Conservation (phyloP, 2,113 vertebrate species). For the Cygnus atratus region DNA sequence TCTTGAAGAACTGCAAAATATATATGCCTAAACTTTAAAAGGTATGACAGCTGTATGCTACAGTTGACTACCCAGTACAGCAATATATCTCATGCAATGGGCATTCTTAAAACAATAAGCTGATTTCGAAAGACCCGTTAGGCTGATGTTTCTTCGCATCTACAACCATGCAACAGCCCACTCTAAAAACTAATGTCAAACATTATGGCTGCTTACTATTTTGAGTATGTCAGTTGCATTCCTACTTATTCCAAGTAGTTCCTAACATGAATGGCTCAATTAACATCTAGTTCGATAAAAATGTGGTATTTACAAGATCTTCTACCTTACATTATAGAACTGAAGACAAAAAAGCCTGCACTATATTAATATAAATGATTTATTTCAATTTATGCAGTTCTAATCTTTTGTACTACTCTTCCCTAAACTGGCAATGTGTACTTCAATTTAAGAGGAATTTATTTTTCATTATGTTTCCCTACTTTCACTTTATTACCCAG, state of each 20-base stretch:
- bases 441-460: slow-evolving; percentile 60
- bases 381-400: not conserved
- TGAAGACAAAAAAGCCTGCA: not conserved
- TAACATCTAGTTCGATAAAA: not conserved
- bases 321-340: not conserved
- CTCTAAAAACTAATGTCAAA: not conserved
- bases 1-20: not conserved
- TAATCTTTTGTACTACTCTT: not conserved
- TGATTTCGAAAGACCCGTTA: not conserved
- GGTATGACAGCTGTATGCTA: not conserved
- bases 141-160: not conserved
- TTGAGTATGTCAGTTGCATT: not conserved
- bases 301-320: not conserved
- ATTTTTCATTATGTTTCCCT: slow-evolving; percentile 81
- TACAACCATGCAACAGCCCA: not conserved
- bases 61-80: no score
- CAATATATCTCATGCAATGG: not conserved
- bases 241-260: not conserved
- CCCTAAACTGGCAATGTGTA: not conserved
- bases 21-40: not conserved
- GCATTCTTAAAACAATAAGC: not conserved
- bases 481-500: slow-evolving; percentile 90
- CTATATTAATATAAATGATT: not conserved
- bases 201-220: not conserved
- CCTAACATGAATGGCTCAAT: not conserved